Evolutionary conservation across 2,113 vertebrate genomes (phyloP).

Genomic region (Melozone crissalis): DNA sequence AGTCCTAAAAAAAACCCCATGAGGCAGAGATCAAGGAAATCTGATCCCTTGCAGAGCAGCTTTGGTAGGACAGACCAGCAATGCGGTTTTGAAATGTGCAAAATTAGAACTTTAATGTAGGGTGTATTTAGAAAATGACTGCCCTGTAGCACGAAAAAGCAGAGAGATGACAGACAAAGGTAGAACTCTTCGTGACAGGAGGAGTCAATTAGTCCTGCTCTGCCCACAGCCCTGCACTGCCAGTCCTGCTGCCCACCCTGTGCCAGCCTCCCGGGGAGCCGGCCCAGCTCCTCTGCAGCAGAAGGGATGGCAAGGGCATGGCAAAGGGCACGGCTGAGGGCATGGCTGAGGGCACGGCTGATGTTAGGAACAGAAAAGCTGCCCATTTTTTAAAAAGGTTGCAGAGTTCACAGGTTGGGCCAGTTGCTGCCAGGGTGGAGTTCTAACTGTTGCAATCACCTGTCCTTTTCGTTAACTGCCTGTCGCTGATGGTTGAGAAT

Average conservation of each 20-base stretch:
- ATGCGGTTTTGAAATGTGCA: background rate
- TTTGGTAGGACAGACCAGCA: background rate
- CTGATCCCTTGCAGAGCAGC: background rate
- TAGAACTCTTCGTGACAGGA: background rate
- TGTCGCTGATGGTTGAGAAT: too few relatives aligned
- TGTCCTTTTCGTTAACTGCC: too few relatives aligned
- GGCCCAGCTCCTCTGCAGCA: background rate
- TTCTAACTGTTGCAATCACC: too few relatives aligned
- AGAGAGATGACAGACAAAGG: background rate
- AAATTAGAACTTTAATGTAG: background rate
- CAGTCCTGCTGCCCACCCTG: accelerated
- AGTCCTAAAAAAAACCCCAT: background rate
- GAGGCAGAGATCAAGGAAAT: background rate
- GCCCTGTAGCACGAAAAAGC: background rate
- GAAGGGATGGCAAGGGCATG: too few relatives aligned
- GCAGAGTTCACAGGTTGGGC: too few relatives aligned
- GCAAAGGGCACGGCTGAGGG: too few relatives aligned
- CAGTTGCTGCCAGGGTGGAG: too few relatives aligned
- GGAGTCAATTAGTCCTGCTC: background rate
- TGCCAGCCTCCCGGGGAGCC: background rate
- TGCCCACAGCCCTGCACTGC: background rate
- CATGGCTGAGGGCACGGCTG: too few relatives aligned
- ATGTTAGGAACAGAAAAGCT: too few relatives aligned
- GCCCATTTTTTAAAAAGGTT: too few relatives aligned
- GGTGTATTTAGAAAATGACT: background rate